These are phyloP conservation scores for Phengaris arion DNA, from an alignment of 2,888 invertebrate species.

Conservation along the genomic window DNA sequence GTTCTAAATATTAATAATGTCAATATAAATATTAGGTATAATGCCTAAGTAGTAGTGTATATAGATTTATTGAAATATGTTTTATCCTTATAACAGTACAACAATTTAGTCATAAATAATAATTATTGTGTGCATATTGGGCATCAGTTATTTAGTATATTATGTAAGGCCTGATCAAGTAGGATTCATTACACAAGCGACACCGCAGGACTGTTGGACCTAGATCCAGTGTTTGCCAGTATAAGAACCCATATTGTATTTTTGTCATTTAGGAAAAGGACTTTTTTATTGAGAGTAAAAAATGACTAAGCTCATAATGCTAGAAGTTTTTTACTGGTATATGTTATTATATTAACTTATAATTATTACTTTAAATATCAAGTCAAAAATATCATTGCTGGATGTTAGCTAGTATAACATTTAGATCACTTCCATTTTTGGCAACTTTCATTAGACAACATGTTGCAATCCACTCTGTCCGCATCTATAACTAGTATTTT, in stretches of 20 bases:
- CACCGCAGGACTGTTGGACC: not conserved
- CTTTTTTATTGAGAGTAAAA: not conserved
- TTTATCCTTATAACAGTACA: not conserved
- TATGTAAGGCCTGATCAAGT: not conserved
- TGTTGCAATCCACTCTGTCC: too few species aligned
- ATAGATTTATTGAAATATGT: not conserved
- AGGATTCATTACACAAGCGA: not conserved
- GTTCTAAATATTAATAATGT: not conserved
- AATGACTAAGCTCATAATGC: not conserved
- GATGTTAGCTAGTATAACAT: too few species aligned
- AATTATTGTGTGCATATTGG: too few species aligned
- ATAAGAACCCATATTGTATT: not conserved
- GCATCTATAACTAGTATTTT: too few species aligned
- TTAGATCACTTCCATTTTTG: too few species aligned
- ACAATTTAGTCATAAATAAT: not conserved
- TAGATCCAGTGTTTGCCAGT: not conserved
- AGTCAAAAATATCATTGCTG: too few species aligned
- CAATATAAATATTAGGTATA: not conserved
- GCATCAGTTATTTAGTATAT: too few species aligned
- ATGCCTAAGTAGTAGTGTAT: not conserved
- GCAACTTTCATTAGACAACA: too few species aligned
- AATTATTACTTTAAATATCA: too few species aligned
- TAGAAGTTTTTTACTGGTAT: not conserved
- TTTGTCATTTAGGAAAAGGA: not conserved
- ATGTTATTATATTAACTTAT: too few species aligned